Conservation (phyloP, 2,113 vertebrate species). For the Numida meleagris region DNA sequence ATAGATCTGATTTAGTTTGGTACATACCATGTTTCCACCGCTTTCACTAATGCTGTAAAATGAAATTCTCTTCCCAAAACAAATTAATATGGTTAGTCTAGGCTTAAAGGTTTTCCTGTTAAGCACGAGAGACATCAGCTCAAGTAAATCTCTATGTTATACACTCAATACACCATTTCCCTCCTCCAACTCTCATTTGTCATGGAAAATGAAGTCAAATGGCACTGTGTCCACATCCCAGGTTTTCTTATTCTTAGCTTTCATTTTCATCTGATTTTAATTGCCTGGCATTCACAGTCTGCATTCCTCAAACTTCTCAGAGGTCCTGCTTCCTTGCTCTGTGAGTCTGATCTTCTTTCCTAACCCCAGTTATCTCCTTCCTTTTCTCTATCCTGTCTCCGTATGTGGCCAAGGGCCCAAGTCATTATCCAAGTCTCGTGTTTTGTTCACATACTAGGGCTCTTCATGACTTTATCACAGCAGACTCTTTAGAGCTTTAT, state of each 20-base stretch:
- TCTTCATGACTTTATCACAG: not conserved
- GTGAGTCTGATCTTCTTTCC: not conserved
- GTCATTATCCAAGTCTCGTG: not conserved
- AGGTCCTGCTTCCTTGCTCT: not conserved
- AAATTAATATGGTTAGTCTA: not conserved
- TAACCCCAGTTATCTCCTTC: fast-evolving
- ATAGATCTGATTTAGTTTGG: not conserved
- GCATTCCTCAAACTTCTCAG: not conserved
- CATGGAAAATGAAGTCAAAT: not conserved
- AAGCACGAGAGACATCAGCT: not conserved
- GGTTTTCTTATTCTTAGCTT: not conserved
- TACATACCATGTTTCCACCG: not conserved
- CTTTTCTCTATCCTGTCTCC: not conserved
- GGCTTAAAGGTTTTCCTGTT: not conserved
- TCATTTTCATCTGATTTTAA: not conserved
- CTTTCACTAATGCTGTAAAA: not conserved
- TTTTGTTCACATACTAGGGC: not conserved
- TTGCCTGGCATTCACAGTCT: not conserved
- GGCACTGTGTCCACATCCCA: not conserved
- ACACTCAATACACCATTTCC: not conserved
- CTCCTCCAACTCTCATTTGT: not conserved
- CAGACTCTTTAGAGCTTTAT: not conserved
- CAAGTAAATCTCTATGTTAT: not conserved
- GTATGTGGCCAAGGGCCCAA: fast-evolving
- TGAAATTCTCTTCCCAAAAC: not conserved